Base-by-base conservation (phyloP, 2,888 invertebrate species). In the Biston stratarius region DNA sequence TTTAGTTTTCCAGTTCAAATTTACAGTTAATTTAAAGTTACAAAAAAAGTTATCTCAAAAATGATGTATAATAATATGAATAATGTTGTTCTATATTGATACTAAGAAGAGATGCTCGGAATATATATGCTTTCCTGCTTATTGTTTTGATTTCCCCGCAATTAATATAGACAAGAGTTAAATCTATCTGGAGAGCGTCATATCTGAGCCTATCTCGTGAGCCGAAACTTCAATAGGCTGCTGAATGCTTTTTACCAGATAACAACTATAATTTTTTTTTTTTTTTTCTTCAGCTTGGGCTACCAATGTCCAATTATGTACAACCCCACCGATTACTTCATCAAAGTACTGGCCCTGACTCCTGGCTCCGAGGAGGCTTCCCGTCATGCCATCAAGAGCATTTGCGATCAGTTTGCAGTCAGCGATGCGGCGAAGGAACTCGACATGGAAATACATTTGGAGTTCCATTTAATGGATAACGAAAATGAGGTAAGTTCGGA, bases 281-380 rank as follows among this genome's bases (percentile, higher is more conserved):
- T 6, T 61, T 69, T 73, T 12, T 55, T 52, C 80, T 83, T 6
- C 86, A 97, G 97, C 62, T 90, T 96, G 57, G 97, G 97, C 11
- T 96, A 96, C 86, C 91, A 94, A 48, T 97, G 97, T 77, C 98
- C 98, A 0, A 91, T 95, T 44, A 96, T 96, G 59, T 98, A 96
- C 91, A 99, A 98, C 85, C 98, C 98, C 0, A 98, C 98, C 0
- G 99, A 99, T 84, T 98, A 97, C 90, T 96, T 97, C 80, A 97
- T 99, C 73, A 96, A 97, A 76, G 96, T 96, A 0, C 86, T 99
- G 72, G 98, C 98, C 0, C 94, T 96, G 0, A 96, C 96, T 33
- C 97, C 97, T 0, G 97, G 96, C 6, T 95, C 96, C 0, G 97
- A 98, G 83, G 94, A 95, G 11, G 95, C 96, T 0, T 96, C 97